These are phyloP conservation scores for Siniperca knerii DNA, from an alignment of 2,113 vertebrate species.

Conservation along the genomic window DNA sequence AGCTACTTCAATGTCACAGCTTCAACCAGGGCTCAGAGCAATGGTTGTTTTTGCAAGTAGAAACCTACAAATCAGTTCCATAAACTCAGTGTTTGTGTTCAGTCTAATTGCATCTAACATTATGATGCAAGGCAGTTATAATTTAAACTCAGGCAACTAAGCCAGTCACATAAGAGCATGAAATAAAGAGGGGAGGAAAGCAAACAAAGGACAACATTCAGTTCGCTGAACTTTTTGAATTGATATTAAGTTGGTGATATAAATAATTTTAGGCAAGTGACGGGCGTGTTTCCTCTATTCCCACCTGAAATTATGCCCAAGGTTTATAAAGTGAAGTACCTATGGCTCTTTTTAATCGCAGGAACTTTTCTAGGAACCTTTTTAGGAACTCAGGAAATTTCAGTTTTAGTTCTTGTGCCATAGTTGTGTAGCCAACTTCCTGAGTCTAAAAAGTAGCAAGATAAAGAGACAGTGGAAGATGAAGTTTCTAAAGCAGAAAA, in stretches of 20 bases:
- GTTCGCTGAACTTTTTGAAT: neutral
- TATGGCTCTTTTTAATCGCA: neutral
- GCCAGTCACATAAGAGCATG: neutral
- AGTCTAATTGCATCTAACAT: neutral
- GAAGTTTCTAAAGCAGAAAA: neutral
- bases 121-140: neutral
- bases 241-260: neutral
- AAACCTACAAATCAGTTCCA: neutral
- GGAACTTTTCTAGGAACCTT: neutral
- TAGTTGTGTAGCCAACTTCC: neutral
- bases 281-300: neutral
- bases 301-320: neutral
- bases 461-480: neutral
- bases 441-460: neutral
- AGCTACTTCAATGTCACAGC: neutral
- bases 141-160: neutral
- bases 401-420: neutral
- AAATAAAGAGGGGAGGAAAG: neutral
- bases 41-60: neutral
- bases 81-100: neutral
- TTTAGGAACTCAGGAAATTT: constrained; percentile 10
- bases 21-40: neutral
- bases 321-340: neutral
- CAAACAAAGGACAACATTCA: neutral
- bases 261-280: neutral